Conservation (phyloP, 2,888 invertebrate species). For the Caradrina clavipalpis region DNA sequence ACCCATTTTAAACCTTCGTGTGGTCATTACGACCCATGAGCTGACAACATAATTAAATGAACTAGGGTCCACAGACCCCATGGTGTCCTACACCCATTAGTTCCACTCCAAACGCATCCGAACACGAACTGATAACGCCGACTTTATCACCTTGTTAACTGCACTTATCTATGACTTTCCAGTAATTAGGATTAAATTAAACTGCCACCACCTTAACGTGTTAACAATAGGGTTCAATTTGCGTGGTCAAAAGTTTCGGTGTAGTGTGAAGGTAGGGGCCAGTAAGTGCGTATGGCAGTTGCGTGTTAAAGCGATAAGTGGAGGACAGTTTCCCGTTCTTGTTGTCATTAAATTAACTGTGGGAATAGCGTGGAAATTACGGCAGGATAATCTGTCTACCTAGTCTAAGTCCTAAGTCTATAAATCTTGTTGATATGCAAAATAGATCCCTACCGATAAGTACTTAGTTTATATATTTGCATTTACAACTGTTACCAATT, state of each 20-base stretch:
- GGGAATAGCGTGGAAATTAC: constrained; percentile 15
- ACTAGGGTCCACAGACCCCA: constrained; percentile 26
- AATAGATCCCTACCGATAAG: too few relatives aligned
- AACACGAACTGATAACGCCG: constrained; percentile 66
- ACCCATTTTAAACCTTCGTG: constrained; percentile 16
- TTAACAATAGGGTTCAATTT: constrained; percentile 26
- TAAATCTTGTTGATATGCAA: background rate
- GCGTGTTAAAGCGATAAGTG: constrained; percentile 47
- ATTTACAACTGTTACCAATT: too few relatives aligned
- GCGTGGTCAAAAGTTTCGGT: background rate
- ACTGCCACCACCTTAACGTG: constrained; percentile 22
- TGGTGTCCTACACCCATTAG: constrained; percentile 65
- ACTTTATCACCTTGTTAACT: constrained; percentile 72
- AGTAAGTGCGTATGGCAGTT: constrained; percentile 49
- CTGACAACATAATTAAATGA: constrained; percentile 49
- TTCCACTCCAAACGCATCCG: constrained; percentile 65
- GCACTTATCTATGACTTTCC: constrained; percentile 66
- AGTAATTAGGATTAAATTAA: constrained; percentile 55
- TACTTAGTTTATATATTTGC: too few relatives aligned
- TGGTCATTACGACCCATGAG: constrained; percentile 28
- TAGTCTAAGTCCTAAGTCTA: background rate
- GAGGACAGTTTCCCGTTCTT: constrained; percentile 31
- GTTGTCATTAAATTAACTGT: constrained; percentile 45
- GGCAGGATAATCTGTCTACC: constrained; percentile 2
- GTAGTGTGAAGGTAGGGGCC: background rate